Conservation (phyloP, 2,888 invertebrate species). For the Chymomyza caudatula region DNA sequence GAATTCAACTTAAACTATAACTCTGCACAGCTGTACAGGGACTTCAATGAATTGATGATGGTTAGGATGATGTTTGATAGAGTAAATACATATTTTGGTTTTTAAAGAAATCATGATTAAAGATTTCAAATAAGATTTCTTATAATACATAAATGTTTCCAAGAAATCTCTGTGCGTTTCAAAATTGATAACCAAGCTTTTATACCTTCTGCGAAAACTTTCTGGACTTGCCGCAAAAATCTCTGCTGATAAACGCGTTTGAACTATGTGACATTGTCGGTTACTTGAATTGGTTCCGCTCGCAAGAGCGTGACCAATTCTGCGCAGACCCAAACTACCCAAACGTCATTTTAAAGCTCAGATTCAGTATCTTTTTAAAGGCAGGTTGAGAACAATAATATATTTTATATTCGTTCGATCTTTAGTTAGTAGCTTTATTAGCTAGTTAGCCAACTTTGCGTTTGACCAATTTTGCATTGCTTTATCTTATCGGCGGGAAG, state of each 20-base stretch:
- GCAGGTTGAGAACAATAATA: background rate
- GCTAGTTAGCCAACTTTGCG: background rate
- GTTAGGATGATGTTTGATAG: too few species aligned
- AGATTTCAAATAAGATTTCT: too few species aligned
- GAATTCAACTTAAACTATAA: background rate
- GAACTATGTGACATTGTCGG: background rate
- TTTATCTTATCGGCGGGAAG: background rate
- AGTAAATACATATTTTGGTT: too few species aligned
- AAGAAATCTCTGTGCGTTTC: too few species aligned
- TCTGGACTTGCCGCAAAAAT: background rate
- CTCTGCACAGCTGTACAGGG: background rate
- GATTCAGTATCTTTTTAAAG: background rate
- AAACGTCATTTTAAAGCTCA: background rate
- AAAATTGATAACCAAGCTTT: background rate
- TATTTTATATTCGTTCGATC: background rate
- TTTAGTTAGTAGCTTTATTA: background rate
- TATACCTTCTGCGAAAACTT: background rate
- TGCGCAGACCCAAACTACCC: background rate
- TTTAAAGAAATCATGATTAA: too few species aligned
- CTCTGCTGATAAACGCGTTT: background rate
- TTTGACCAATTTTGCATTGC: background rate
- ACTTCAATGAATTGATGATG: background rate
- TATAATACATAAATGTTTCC: too few species aligned
- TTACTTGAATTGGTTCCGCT: background rate
- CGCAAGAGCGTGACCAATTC: background rate